Base-by-base conservation (phyloP, 2,113 vertebrate species). In the Lycaon pictus region DNA sequence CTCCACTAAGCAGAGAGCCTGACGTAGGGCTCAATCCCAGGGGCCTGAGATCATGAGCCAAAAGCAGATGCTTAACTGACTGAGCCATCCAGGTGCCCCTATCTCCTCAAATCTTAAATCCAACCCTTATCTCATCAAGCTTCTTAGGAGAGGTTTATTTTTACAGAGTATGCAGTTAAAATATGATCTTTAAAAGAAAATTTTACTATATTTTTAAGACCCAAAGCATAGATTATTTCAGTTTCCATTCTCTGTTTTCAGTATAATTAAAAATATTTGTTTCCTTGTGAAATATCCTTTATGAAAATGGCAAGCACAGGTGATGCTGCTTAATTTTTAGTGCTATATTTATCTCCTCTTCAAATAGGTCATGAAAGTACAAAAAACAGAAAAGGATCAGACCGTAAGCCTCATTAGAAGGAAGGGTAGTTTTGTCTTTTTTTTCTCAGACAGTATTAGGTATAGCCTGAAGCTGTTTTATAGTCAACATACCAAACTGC, bases 151-250 rank as follows among this genome's bases (percentile, higher is more conserved):
- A 92, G 85, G 27, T 74, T 84, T 84, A 67, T 79, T 96, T 92
- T 92, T 92, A 84, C 15, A 9, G 48, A 69, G 23, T 82, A 10
- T 62, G 37, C 43, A 37, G 27, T 90, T 69, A 76, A 97, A 80
- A 91, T 71, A 37, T 43, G 5, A 62, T 65, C 60, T 72, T 94
- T 74, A 51, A 55, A 55, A 60, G 22, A 76, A 71, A 29, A 43
- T 82, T 91, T 83, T 94, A 83, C 43, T 90, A 7, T 35, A 56
- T 92, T 93, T 90, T 83, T 85, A 93, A 94, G 60, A 58, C 20
- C 25, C 80, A 25, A 82, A 96, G 58, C 65, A 58, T 80, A 89
- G 25, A 48, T 88, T 92, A n/a, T 83, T 95, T 87, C 8, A 56
- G 22, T 69, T 90, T 93, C n/a, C 10, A 55, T 90, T 58, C 13